phyloP scores from a whole-genome alignment of 2,797 vertebrate species.

The Graptemys geographica region DNA sequence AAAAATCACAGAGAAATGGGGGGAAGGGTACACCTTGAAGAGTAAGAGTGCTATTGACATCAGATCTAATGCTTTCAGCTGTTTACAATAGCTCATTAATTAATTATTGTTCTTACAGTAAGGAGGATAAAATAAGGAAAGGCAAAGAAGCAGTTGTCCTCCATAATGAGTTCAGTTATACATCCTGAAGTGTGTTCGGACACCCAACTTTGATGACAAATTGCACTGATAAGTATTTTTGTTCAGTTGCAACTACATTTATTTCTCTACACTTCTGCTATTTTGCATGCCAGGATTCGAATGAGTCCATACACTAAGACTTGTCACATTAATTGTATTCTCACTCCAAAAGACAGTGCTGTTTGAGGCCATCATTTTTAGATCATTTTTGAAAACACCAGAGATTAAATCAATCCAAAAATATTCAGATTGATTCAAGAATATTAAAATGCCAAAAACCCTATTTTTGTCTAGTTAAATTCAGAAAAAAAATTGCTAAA shows the following conservation, averaged over 20 bases:
- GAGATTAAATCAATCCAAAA: constrained; percentile 45
- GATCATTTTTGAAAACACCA: constrained; percentile 51
- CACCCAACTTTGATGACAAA: background rate
- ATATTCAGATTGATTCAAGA: constrained; percentile 18
- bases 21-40: background rate
- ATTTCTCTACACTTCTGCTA: background rate
- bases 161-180: rapidly evolving
- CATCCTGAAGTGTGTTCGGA: background rate
- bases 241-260: background rate
- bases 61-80: background rate
- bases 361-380: constrained; percentile 23
- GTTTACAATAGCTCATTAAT: background rate
- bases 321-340: constrained; percentile 46
- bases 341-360: constrained; percentile 27
- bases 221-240: background rate
- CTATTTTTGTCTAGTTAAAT: constrained; percentile 43
- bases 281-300: constrained; percentile 27
- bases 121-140: background rate
- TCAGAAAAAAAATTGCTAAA: constrained; percentile 38
- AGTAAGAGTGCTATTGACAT: background rate
- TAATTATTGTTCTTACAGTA: background rate
- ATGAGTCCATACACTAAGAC: constrained; percentile 15
- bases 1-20: background rate
- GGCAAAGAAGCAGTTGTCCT: background rate
- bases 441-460: constrained; percentile 44